Evolutionary conservation across 2,113 vertebrate species (phyloP), one percentile per base, ranked within the genome.

Genomic region (Aramus guarauna): DNA sequence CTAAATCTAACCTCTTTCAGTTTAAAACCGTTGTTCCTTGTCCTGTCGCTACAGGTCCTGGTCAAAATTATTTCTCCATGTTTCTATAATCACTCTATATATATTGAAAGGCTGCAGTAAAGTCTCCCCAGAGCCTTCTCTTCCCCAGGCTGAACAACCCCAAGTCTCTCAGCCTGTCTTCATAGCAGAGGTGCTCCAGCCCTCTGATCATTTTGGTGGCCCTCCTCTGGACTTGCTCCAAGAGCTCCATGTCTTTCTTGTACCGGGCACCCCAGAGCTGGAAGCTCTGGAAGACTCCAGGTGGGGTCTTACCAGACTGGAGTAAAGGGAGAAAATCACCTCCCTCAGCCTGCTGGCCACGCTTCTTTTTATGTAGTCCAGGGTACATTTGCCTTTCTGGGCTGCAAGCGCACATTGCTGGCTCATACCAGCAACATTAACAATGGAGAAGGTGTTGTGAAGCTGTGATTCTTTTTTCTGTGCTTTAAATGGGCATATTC

Each of bases 281-380:
- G 13, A 59, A 0, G 0, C 64, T n/a, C n/a, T n/a, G n/a, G n/a
- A 47, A 5, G 27, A 45, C 21, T n/a, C 14, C 34, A 14, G 12
- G 4, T 39, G 14, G 36, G 4, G 6, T 56, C 60, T 85, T 41
- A 56, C 5, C 6, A 50, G n/a, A 43, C 36, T 1, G 0, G 32
- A 41, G 30, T 1, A 67, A 12, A 36, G 21, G 21, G 24, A 30
- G 1, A 83, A 23, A 75, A 58, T 52, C 23, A 21, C 8, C 23
- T 69, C 32, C 24, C 29, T 53, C 0, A 0, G 48, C 9, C n/a
- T 81, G 11, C 45, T 59, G 56, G 14, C 3, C 34, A 59, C 0
- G 0, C 4, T 64, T 24, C 21, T 77, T 36, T 53, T 36, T 4
- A 45, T 45, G 45, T 13, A 72, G 21, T 30, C 37, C 50, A n/a